These are phyloP conservation scores for Stigmatopora nigra DNA, from an alignment of 2,113 vertebrate species.

Conservation along the genomic window DNA sequence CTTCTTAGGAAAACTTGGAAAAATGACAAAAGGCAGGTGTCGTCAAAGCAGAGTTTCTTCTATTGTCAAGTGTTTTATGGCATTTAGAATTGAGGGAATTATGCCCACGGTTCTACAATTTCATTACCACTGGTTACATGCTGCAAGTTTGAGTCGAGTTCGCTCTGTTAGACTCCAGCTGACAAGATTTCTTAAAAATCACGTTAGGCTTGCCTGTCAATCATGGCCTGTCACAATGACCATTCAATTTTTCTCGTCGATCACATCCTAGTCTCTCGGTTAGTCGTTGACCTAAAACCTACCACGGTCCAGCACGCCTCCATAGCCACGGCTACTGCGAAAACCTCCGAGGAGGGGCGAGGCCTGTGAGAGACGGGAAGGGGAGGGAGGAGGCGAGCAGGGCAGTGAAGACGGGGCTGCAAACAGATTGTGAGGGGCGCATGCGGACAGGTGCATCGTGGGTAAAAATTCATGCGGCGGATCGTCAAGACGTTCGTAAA, in stretches of 20 bases:
- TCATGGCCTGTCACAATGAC: no score
- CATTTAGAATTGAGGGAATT: no score
- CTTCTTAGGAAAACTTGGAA: conserved; percentile 81
- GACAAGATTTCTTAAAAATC: no score
- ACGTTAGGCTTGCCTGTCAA: no score
- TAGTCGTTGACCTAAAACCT: conserved; percentile 64
- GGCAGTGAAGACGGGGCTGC: conserved; percentile 82
- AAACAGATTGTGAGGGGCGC: conserved; percentile 45
- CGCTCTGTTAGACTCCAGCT: no score
- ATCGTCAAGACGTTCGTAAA: conserved; percentile 1
- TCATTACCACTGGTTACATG: no score
- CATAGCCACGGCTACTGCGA: conserved; percentile 78
- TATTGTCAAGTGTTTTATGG: not conserved
- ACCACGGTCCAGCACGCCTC: conserved; percentile 79
- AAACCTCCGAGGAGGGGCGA: conserved; percentile 79
- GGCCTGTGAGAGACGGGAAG: conserved; percentile 84
- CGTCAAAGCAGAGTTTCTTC: not conserved
- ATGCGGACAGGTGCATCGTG: not conserved
- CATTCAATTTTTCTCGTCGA: no score
- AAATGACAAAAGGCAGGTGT: not conserved
- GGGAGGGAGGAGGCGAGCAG: conserved; percentile 78
- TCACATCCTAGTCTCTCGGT: no score
- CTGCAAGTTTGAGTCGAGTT: no score
- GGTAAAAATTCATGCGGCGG: conserved; percentile 6
- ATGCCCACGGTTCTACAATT: no score